Evolutionary conservation across 2,797 vertebrate species (phyloP), one percentile per base, ranked within the genome.

Genomic region (Enteromius unitaeniatus): DNA sequence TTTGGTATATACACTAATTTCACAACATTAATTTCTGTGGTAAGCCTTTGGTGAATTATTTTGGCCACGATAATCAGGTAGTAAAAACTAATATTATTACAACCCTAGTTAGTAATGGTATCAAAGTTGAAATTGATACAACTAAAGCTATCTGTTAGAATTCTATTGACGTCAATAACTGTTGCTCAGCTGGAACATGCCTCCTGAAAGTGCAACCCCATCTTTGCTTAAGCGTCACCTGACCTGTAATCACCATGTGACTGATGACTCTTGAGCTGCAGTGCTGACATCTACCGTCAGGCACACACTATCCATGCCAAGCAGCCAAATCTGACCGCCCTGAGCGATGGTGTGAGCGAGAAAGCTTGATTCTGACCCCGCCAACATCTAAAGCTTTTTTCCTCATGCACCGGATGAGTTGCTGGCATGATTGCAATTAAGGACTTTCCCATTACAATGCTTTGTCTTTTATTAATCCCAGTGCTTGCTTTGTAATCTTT

Each of bases 401-500:
- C n/a, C n/a, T n/a, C n/a, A n/a, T 37, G 60, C 82, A 40, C 73
- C 28, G 67, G 62, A 49, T 65, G 55, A 49, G 67, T 78, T 80
- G 78, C 17, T 74, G 42, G 45, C 60, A 65, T 85, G 80, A 89
- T 76, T 84, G 76, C 81, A 72, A 77, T 80, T 84, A 81, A 85
- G 86, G 70, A 65, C 77, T 82, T 84, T 84, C 83, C 14, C 65
- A 82, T 81, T 75, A 23, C 67, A 76, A 82, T 72, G 84, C 70
- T 84, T 78, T 74, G 81, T 49, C 67, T 84, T 87, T 85, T 86
- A 85, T 84, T 85, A 88, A 90, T 88, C 89, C 87, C 87, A 31
- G 21, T 37, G 84, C 84, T 79, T 83, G 83, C 85, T 85, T 92
- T 91, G 83, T 88, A 88, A 88, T 91, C 92, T 93, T 95, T 95